Evolutionary conservation across 1,140 invertebrate species (phyloP).

Genomic region (Drosophila equinoxialis): DNA sequence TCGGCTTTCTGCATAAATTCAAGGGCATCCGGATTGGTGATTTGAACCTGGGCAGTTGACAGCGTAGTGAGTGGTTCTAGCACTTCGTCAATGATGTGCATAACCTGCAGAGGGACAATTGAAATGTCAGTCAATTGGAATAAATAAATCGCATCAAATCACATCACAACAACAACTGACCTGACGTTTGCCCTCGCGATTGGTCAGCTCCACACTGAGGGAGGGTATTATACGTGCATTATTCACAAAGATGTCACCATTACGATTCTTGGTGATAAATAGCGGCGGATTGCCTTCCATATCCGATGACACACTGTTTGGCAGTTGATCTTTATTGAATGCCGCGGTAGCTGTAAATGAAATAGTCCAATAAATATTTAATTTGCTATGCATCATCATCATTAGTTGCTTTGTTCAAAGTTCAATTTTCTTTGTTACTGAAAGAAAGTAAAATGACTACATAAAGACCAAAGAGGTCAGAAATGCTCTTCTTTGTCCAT

Average conservation of each 20-base stretch:
- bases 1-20: slow-evolving; percentile 90
- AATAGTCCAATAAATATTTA: not conserved
- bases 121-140: slow-evolving; percentile 1
- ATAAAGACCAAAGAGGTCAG: no score
- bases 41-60: slow-evolving; percentile 84
- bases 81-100: slow-evolving; percentile 92
- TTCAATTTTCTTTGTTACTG: not conserved
- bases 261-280: slow-evolving; percentile 88
- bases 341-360: slow-evolving; percentile 87
- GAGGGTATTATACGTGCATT: slow-evolving; percentile 89
- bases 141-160: not conserved
- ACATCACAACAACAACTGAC: slow-evolving; percentile 82
- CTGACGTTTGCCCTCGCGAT: slow-evolving; percentile 86
- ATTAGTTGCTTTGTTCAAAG: not conserved
- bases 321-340: slow-evolving; percentile 87
- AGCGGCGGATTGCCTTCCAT: slow-evolving; percentile 91
- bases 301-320: slow-evolving; percentile 88
- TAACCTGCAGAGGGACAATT: slow-evolving; percentile 84
- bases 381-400: slow-evolving; percentile 3
- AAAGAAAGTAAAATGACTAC: no score
- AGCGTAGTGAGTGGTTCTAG: slow-evolving; percentile 88
- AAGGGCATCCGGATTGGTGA: slow-evolving; percentile 91
- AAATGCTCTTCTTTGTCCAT: no score
- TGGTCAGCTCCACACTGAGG: slow-evolving; percentile 87
- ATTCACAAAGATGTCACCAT: slow-evolving; percentile 91